phyloP scores from a whole-genome alignment of 1,140 invertebrate species.

The Diuraphis noxia region DNA sequence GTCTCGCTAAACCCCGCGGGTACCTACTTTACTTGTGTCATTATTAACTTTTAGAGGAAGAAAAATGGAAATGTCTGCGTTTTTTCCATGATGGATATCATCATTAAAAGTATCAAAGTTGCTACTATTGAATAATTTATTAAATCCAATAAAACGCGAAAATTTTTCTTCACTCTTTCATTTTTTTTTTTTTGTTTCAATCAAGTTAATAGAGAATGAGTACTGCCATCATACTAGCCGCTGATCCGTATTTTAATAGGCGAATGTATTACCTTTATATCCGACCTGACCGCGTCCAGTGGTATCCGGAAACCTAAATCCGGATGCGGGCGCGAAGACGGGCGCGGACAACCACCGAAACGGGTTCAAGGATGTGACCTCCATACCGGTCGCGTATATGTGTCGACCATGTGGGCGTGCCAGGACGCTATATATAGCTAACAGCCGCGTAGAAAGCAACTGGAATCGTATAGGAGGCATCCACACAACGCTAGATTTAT shows the following conservation, averaged over 20 bases:
- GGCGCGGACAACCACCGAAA: neutral
- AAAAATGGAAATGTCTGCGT: neutral
- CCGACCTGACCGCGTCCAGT: neutral
- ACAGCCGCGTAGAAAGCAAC: constrained; percentile 36
- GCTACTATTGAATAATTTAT: neutral
- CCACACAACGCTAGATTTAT: neutral
- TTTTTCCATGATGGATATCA: neutral
- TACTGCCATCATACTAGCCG: too few species aligned
- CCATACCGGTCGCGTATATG: constrained; percentile 42
- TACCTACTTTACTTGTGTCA: neutral
- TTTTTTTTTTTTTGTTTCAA: neutral
- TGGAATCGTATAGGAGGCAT: neutral
- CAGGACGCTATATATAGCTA: neutral
- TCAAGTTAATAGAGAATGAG: neutral
- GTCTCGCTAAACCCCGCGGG: neutral
- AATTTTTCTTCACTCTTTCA: neutral
- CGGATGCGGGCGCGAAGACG: neutral
- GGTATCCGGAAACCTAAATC: constrained; percentile 53
- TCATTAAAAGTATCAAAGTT: too few species aligned
- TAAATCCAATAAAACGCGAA: neutral
- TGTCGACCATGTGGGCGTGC: constrained; percentile 50
- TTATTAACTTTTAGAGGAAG: neutral
- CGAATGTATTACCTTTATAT: neutral
- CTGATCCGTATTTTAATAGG: neutral
- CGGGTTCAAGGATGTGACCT: constrained; percentile 53